Evolutionary conservation across 2,113 vertebrate species (phyloP).

Genomic region (Perccottus glenii): DNA sequence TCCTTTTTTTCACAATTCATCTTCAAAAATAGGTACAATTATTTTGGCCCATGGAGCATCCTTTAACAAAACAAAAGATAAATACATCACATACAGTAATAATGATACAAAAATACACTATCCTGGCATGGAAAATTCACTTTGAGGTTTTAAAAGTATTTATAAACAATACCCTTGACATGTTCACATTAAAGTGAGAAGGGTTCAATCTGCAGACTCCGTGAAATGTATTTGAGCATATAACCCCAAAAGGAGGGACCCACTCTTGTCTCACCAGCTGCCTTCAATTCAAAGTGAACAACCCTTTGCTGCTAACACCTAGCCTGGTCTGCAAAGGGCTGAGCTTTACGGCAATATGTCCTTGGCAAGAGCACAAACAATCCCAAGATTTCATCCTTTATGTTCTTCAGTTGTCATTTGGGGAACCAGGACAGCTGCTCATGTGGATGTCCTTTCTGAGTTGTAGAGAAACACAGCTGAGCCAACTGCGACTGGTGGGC

Average conservation of each 20-base stretch:
- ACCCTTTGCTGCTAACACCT: constrained; percentile 7
- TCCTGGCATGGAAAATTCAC: constrained; percentile 39
- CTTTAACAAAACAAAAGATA: constrained; percentile 47
- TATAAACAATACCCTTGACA: constrained; percentile 34
- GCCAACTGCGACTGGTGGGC: constrained; percentile 84
- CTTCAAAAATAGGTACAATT: constrained; percentile 26
- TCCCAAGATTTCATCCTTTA: background rate
- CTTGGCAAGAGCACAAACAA: constrained; percentile 8
- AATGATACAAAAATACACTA: constrained; percentile 70
- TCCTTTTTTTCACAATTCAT: constrained; percentile 32
- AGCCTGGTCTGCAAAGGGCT: constrained; percentile 20
- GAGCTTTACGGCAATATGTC: constrained; percentile 4
- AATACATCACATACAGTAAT: constrained; percentile 58
- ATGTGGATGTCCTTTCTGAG: constrained; percentile 75
- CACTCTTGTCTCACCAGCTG: constrained; percentile 5
- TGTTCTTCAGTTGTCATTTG: constrained; percentile 58
- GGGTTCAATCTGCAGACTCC: constrained; percentile 8
- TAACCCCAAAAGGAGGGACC: background rate
- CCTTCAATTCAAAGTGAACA: background rate
- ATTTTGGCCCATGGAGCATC: constrained; percentile 43
- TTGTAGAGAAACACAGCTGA: constrained; percentile 82
- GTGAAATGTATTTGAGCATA: background rate
- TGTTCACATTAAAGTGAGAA: constrained; percentile 42
- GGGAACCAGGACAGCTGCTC: constrained; percentile 34
- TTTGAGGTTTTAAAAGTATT: constrained; percentile 21